A percentile compares a stretch with the other conserved stretches of the same genome.
Evolutionary conservation across 1,140 invertebrate species (phyloP).

Genomic region (Adelges cooleyi): DNA sequence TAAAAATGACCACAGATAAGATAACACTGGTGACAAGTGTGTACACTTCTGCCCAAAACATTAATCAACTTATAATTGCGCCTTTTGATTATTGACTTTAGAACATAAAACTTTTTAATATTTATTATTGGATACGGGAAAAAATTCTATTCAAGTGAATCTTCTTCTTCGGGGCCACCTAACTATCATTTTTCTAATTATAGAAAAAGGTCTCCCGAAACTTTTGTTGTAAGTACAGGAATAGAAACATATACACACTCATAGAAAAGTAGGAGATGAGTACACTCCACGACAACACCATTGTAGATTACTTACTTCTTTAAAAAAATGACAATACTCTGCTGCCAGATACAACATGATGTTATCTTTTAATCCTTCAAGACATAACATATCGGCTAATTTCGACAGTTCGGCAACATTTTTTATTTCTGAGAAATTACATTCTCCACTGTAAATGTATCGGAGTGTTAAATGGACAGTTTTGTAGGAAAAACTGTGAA

Average conservation of each 20-base stretch:
- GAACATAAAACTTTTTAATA: no score
- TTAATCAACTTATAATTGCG: no score
- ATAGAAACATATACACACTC: neutral
- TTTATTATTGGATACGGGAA: no score
- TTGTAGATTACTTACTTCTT: slow-evolving; percentile 50
- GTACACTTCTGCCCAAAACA: no score
- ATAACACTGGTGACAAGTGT: no score
- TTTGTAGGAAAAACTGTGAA: slow-evolving; percentile 60
- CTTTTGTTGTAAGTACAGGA: neutral
- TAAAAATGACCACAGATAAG: no score
- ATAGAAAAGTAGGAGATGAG: neutral
- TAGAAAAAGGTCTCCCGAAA: neutral
- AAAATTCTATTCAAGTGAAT: no score
- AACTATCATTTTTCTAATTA: no score
- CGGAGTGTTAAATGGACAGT: slow-evolving; percentile 79
- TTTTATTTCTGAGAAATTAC: slow-evolving; percentile 68
- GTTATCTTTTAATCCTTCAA: slow-evolving; percentile 81
- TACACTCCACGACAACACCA: neutral
- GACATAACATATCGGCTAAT: slow-evolving; percentile 71
- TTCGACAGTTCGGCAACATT: slow-evolving; percentile 75
- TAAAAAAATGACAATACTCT: slow-evolving; percentile 84
- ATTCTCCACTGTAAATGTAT: slow-evolving; percentile 82
- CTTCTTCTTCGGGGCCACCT: no score
- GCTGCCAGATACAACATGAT: slow-evolving; percentile 73
- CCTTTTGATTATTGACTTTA: no score